These are phyloP conservation scores for Ceuthmochares aereus DNA, from an alignment of 2,113 vertebrate species.

Conservation along the genomic window DNA sequence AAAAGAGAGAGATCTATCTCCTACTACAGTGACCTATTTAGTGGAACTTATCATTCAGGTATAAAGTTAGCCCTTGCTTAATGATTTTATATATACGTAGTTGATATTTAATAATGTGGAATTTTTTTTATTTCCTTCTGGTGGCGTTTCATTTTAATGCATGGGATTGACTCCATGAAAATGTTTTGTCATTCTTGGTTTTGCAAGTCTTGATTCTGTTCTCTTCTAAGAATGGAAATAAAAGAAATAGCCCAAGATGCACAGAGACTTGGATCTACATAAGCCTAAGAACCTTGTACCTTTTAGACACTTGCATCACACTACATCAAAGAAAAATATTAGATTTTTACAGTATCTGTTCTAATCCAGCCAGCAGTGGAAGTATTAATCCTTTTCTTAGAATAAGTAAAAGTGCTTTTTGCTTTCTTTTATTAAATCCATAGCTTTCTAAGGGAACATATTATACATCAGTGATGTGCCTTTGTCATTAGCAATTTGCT, in stretches of 20 bases:
- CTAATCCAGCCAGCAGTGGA: neutral
- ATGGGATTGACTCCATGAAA: neutral
- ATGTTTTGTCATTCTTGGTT: neutral
- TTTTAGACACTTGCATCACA: neutral
- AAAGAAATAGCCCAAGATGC: neutral
- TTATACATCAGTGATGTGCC: neutral
- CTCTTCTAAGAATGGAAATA: neutral
- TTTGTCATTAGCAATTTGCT: neutral
- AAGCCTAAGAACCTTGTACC: neutral
- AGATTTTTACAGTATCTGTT: neutral
- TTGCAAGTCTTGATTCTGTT: neutral
- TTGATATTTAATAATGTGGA: neutral
- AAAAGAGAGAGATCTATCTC: neutral
- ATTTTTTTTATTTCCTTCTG: neutral
- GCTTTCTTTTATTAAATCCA: neutral
- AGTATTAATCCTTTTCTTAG: neutral
- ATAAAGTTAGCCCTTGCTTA: neutral
- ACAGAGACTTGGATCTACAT: neutral
- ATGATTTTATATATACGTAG: neutral
- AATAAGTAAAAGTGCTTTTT: neutral
- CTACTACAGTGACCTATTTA: neutral
- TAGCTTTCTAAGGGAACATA: neutral
- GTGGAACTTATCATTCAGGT: neutral
- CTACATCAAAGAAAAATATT: neutral
- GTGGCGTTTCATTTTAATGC: neutral